Evolutionary conservation across 1,140 invertebrate genomes (phyloP).

Genomic region (Scaptodrosophila lebanonensis): DNA sequence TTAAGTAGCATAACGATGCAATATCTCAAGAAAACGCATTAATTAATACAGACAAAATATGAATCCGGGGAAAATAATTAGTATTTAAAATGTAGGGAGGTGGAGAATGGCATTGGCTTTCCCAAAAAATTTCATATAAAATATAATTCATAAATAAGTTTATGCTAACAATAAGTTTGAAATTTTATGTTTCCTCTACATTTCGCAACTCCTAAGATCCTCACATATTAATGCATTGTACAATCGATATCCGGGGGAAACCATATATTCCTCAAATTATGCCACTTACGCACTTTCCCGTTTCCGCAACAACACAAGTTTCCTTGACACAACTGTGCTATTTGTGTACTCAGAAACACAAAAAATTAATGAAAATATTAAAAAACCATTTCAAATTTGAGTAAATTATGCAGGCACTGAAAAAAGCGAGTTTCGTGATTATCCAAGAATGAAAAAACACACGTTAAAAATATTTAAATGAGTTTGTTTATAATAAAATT

Average conservation of each 20-base stretch:
- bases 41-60: no score
- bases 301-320: conserved; percentile 38
- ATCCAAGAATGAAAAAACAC: conserved; percentile 50
- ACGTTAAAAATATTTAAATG: conserved; percentile 68
- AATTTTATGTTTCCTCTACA: no score
- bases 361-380: conserved; percentile 40
- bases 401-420: conserved; percentile 50
- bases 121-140: no score
- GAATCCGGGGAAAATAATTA: no score
- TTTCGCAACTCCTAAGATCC: no score
- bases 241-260: conserved; percentile 42
- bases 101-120: no score
- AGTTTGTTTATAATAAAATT: conserved; percentile 75
- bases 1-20: no score
- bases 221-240: conserved; percentile 8
- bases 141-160: no score
- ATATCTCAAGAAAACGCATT: no score
- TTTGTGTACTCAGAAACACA: no score
- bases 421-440: conserved; percentile 20
- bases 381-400: conserved; percentile 35
- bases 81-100: no score
- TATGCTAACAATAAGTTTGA: no score
- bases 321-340: not conserved
- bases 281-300: conserved; percentile 44
- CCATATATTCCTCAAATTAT: conserved; percentile 37